phyloP scores from a whole-genome alignment of 2,113 vertebrate species.

The Leiothrix lutea region DNA sequence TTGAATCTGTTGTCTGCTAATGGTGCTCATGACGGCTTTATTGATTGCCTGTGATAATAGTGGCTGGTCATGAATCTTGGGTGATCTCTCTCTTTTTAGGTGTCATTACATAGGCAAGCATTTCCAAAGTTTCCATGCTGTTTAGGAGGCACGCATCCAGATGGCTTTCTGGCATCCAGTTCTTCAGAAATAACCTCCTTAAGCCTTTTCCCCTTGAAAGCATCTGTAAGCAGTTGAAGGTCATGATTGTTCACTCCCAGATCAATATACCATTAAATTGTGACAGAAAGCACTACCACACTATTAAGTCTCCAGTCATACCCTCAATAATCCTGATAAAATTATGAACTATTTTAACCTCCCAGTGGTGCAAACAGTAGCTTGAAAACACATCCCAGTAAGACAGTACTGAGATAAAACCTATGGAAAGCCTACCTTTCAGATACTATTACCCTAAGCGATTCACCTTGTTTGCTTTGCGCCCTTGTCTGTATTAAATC shows the following conservation, averaged over 20 bases:
- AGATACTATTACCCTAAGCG: background rate
- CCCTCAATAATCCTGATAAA: conserved; percentile 70
- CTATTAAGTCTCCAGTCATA: conserved; percentile 70
- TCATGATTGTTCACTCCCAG: conserved; percentile 70
- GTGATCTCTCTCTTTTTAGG: conserved; percentile 20
- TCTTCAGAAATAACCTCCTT: conserved; percentile 55
- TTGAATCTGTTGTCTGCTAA: conserved; percentile 32
- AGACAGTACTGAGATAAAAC: conserved; percentile 24
- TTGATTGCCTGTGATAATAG: conserved; percentile 54
- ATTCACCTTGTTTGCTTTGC: background rate
- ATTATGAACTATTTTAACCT: conserved; percentile 72
- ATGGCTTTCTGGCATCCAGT: background rate
- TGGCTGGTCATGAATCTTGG: conserved; percentile 24
- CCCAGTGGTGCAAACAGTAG: background rate
- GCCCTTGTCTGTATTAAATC: background rate
- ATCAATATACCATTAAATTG: conserved; percentile 77
- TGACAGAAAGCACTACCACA: conserved; percentile 71
- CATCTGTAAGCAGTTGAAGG: conserved; percentile 71
- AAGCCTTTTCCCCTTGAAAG: conserved; percentile 66
- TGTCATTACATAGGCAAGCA: conserved; percentile 7
- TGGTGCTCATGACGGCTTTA: conserved; percentile 59
- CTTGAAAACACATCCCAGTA: background rate
- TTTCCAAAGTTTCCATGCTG: conserved; percentile 14
- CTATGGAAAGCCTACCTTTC: background rate
- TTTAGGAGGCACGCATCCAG: background rate